phyloP scores from a whole-genome alignment of 2,888 invertebrate species.

The Leptura quadrifasciata region DNA sequence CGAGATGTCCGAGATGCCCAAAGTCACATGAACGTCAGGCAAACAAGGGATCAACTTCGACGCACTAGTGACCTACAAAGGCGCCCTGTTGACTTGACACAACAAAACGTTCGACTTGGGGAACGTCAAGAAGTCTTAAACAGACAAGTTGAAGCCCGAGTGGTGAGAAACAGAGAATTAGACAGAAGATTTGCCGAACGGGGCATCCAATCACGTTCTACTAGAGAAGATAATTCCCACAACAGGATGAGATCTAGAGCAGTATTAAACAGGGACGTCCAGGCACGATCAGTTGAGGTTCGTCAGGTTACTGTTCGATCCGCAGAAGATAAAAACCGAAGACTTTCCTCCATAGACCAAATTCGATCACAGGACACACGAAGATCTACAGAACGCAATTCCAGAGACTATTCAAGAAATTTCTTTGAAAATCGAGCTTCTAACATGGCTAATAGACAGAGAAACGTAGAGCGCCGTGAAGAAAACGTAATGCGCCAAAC shows the following conservation, averaged over 20 bases:
- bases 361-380: not conserved
- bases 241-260: not conserved
- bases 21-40: too few relatives aligned
- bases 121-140: not conserved
- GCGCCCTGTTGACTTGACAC: not conserved
- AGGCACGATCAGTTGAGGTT: too few relatives aligned
- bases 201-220: not conserved
- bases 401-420: not conserved
- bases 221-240: not conserved
- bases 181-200: not conserved
- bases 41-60: not conserved
- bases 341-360: not conserved
- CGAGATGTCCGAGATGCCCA: not conserved
- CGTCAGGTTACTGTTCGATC: too few relatives aligned
- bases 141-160: not conserved
- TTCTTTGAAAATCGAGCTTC: not conserved
- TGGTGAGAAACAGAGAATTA: not conserved
- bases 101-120: not conserved
- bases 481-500: too few relatives aligned
- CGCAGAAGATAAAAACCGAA: not conserved
- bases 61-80: not conserved
- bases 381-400: not conserved
- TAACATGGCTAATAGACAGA: not conserved
- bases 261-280: not conserved
- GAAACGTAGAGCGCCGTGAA: not conserved